Percentiles rank a stretch among this genome's conserved stretches.
phyloP scores from a whole-genome alignment of 2,888 invertebrate genomes.

The Tolmerus cingulatus region DNA sequence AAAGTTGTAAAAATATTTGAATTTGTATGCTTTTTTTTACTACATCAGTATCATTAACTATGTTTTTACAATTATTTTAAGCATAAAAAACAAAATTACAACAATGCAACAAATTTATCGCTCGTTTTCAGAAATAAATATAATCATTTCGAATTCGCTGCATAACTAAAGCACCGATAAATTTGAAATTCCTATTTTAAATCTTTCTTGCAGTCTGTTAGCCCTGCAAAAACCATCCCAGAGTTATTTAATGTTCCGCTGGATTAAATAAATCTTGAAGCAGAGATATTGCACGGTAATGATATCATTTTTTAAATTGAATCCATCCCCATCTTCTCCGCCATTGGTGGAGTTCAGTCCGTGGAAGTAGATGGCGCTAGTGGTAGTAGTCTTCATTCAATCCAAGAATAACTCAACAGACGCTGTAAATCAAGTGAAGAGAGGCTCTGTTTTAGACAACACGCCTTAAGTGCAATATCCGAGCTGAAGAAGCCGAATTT shows the following conservation, averaged over 20 bases:
- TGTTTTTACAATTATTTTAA: too few relatives aligned
- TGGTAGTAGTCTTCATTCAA: constrained; percentile 9
- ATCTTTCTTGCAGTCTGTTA: too few relatives aligned
- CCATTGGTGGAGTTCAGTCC: background rate
- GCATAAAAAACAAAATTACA: too few relatives aligned
- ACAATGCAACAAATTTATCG: too few relatives aligned
- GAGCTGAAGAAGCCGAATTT: background rate
- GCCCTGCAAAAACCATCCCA: background rate
- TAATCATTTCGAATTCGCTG: too few relatives aligned
- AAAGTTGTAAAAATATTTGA: background rate
- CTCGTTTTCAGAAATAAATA: too few relatives aligned
- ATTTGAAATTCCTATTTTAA: too few relatives aligned
- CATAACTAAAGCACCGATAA: too few relatives aligned
- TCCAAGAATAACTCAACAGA: constrained; percentile 26
- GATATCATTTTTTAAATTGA: background rate
- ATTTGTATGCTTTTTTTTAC: background rate
- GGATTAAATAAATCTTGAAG: background rate
- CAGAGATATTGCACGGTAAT: background rate
- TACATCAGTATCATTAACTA: too few relatives aligned
- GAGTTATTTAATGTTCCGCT: background rate
- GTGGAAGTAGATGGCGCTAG: background rate
- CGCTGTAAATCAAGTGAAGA: constrained; percentile 22
- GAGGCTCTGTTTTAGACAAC: constrained; percentile 25
- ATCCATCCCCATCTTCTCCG: background rate
- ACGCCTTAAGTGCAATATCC: constrained; percentile 20